Evolutionary conservation across 2,888 invertebrate species (phyloP), one percentile per base, ranked within the genome.

Genomic region (Eristalinus sepulchralis): DNA sequence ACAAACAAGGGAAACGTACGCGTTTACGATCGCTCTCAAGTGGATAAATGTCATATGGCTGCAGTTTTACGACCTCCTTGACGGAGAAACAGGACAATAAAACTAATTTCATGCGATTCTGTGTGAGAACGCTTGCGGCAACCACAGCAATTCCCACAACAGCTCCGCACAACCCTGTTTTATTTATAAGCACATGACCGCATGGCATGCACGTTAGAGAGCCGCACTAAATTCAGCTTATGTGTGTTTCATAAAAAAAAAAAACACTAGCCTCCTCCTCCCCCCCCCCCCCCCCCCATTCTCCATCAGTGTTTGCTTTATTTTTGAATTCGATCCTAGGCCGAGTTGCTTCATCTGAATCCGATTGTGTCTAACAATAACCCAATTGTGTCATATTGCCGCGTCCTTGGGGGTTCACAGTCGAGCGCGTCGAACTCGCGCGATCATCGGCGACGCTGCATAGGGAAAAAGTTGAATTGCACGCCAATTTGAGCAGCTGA

Each of bases 401-500:
- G 9, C 66, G 34, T 72, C 71, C 79, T 79, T 72, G 71, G 53
- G 22, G 47, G 22, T 64, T 34, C 55, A 31, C 31, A 31, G 8
- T 34, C 34, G 34, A 34, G 10, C 34, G 10, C 34, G 34, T 17
- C 78, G 70, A 82, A 78, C 68, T 78, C 64, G 81, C 72, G 68
- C 68, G 63, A n/a, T 24, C 47, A n/a, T 24, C 47, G 63, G 36
- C 53, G 67, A 84, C 59, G 8, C n/a, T 39, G 22, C 11, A 34
- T 6, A 63, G 17, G 36, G 68, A 60, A 24, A 39, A 81, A 81
- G 59, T 73, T 39, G 72, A 85, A 63, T 73, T 85, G 85, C 85
- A 81, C 77, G 77, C 77, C 81, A 85, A 81, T 85, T 82, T 78
- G 67, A 64, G 22, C 39, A 17, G 57, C 53, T 57, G 60, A 85